Conservation (phyloP, 2,888 invertebrate genomes). For the Lycocerus yunnanus region DNA sequence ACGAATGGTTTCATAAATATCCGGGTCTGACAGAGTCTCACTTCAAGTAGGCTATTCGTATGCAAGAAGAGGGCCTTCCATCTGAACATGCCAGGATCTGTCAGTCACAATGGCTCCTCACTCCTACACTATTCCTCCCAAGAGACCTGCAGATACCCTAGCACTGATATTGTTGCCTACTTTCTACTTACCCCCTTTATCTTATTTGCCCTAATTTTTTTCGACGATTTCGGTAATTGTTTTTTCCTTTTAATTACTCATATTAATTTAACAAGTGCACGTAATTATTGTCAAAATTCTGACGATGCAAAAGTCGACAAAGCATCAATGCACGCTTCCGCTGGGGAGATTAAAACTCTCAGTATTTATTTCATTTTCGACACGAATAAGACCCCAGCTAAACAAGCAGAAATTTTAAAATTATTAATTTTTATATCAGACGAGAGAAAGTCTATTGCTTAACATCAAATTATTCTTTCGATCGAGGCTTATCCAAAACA, state of each 20-base stretch:
- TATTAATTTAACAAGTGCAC: not conserved
- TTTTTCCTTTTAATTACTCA: not conserved
- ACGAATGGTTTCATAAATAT: conserved; percentile 49
- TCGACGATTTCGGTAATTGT: not conserved
- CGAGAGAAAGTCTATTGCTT: not conserved
- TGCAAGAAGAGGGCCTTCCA: conserved; percentile 55
- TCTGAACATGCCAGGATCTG: conserved; percentile 57
- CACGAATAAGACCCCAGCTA: not conserved
- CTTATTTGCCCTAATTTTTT: conserved; percentile 25
- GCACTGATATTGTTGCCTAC: conserved; percentile 37
- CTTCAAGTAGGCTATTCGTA: conserved; percentile 56
- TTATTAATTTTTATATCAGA: not conserved
- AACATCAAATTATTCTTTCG: not conserved
- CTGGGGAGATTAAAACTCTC: not conserved
- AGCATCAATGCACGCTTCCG: not conserved
- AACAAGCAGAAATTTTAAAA: not conserved
- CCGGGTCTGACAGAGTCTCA: conserved; percentile 48
- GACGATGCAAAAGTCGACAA: not conserved
- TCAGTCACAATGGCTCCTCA: conserved; percentile 56
- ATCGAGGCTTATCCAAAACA: no score
- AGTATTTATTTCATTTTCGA: not conserved
- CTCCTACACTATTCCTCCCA: conserved; percentile 47
- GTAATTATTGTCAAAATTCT: not conserved
- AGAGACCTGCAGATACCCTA: conserved; percentile 43
- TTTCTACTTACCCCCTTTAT: conserved; percentile 23